Percentiles rank a stretch among this genome's conserved stretches.
Conservation (phyloP, 2,797 vertebrate genomes). For the Huso huso region DNA sequence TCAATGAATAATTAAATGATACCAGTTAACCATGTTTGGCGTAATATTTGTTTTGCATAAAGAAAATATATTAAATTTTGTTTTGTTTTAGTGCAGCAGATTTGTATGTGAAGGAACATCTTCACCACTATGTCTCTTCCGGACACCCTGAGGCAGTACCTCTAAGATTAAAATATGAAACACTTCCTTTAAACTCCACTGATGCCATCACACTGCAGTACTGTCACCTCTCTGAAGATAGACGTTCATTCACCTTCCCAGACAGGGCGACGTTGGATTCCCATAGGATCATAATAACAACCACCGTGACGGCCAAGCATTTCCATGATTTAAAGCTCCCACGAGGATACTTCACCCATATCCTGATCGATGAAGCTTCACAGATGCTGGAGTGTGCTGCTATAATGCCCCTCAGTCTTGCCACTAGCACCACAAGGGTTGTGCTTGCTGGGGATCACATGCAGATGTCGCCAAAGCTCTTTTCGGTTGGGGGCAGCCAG, state of each 20-base stretch:
- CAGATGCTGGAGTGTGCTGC: slow-evolving; percentile 90
- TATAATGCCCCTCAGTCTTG: slow-evolving; percentile 66
- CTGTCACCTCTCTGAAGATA: slow-evolving; percentile 60
- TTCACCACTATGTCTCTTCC: slow-evolving; percentile 49
- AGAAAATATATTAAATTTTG: neutral
- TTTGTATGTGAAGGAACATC: slow-evolving; percentile 76
- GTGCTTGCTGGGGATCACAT: slow-evolving; percentile 85
- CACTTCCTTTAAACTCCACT: slow-evolving; percentile 29
- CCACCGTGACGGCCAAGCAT: slow-evolving; percentile 50
- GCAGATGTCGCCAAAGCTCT: slow-evolving; percentile 82
- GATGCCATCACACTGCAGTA: slow-evolving; percentile 61
- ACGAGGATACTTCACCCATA: slow-evolving; percentile 75
- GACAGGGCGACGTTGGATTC: slow-evolving; percentile 41
- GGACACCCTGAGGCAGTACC: slow-evolving; percentile 50
- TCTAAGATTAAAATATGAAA: slow-evolving; percentile 61
- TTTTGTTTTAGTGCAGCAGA: slow-evolving; percentile 71
- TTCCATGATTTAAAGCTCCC: slow-evolving; percentile 61
- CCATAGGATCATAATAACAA: slow-evolving; percentile 68
- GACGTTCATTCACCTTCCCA: slow-evolving; percentile 56
- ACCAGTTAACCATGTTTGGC: no score
- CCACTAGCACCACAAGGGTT: slow-evolving; percentile 60
- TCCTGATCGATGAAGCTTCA: slow-evolving; percentile 85
- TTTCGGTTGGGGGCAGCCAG: slow-evolving; percentile 52
- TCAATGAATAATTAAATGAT: no score
- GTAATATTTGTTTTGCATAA: no score